These are phyloP conservation scores for Nephrotoma flavescens DNA, from an alignment of 2,888 invertebrate genomes.

Conservation along the genomic window DNA sequence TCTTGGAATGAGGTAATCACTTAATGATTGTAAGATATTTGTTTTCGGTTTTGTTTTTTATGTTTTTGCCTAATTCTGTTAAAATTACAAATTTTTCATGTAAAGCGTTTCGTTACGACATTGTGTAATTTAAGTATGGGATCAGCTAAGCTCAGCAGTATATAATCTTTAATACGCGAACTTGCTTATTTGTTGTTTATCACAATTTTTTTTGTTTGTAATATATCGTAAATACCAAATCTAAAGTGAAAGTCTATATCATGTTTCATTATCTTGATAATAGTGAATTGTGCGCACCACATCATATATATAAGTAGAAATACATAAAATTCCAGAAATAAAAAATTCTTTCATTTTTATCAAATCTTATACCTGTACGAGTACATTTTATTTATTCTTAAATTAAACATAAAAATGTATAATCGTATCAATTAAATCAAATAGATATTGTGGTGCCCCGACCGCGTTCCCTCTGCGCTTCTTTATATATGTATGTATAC, in stretches of 20 bases:
- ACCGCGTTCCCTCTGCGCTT: neutral
- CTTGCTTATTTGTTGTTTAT: no score
- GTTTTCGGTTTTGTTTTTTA: neutral
- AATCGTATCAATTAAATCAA: neutral
- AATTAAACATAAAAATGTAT: neutral
- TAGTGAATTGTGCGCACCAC: neutral
- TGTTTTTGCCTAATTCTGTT: neutral
- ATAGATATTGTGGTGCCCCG: neutral
- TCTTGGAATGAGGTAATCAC: neutral
- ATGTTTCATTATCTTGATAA: neutral
- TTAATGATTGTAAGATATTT: neutral
- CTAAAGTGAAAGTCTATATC: neutral
- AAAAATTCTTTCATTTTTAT: neutral
- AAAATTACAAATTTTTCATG: neutral
- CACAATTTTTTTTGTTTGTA: no score
- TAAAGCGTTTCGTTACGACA: neutral
- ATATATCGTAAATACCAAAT: neutral
- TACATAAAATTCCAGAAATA: neutral
- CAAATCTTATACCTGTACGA: neutral
- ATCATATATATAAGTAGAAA: neutral
- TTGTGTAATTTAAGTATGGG: neutral
- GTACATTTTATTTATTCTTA: neutral
- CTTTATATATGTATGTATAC: neutral
- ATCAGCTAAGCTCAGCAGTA: neutral
- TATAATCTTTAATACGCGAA: neutral